Percentiles rank a stretch among this genome's conserved stretches.
Conservation (phyloP, 1,140 invertebrate species). For the Rhysida immarginata region DNA sequence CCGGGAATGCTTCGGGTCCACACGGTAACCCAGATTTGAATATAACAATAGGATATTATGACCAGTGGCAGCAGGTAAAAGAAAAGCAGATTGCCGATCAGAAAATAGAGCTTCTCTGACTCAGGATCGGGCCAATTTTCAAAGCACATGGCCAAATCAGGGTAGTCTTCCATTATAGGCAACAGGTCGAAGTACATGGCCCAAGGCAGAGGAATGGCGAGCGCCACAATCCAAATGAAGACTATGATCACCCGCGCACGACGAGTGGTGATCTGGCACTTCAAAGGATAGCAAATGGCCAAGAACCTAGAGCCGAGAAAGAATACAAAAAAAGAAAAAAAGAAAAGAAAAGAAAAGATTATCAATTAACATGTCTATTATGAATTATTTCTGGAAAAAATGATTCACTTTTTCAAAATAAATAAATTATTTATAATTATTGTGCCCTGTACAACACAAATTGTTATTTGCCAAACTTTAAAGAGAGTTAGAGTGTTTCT, state of each 20-base stretch:
- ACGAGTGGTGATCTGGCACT: conserved; percentile 74
- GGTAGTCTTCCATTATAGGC: conserved; percentile 34
- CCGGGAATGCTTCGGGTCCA: conserved; percentile 72
- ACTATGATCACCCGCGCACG: conserved; percentile 69
- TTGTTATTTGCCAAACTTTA: too few species aligned
- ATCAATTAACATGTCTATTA: not conserved
- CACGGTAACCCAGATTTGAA: conserved; percentile 82
- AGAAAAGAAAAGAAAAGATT: conserved; percentile 28
- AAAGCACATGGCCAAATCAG: conserved; percentile 44
- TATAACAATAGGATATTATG: conserved; percentile 79
- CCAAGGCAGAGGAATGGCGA: conserved; percentile 73
- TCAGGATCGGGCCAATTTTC: conserved; percentile 69
- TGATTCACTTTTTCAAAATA: too few species aligned
- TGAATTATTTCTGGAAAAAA: not conserved
- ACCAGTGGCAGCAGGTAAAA: conserved; percentile 87
- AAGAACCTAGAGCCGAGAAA: too few species aligned
- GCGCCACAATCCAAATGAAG: conserved; percentile 77
- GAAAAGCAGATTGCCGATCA: conserved; percentile 71
- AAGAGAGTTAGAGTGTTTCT: too few species aligned
- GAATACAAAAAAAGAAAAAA: too few species aligned
- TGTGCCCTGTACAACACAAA: too few species aligned
- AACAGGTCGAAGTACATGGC: conserved; percentile 73
- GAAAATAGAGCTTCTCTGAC: conserved; percentile 66
- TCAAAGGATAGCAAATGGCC: conserved; percentile 86
- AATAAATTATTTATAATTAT: too few species aligned